Conservation (phyloP, 2,888 invertebrate species). For the Troides oblongomaculatus region DNA sequence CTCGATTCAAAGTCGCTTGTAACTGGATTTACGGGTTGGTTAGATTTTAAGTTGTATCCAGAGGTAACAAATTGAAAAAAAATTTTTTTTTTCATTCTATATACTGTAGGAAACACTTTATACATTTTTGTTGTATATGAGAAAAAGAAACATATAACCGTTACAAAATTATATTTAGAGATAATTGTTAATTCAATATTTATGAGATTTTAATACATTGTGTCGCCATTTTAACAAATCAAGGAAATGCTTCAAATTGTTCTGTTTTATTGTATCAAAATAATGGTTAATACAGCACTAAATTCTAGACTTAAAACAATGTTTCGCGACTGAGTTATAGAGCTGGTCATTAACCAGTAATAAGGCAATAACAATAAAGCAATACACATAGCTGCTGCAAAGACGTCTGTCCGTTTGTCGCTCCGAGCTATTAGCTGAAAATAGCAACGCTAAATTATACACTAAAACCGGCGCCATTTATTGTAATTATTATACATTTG, state of each 20-base stretch:
- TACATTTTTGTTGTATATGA: too few relatives aligned
- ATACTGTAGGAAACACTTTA: neutral
- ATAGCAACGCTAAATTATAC: conserved; percentile 5
- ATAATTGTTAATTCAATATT: too few relatives aligned
- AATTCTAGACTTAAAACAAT: conserved; percentile 23
- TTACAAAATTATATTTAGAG: too few relatives aligned
- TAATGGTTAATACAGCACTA: conserved; percentile 15
- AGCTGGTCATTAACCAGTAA: conserved; percentile 43
- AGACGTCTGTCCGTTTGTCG: conserved; percentile 25
- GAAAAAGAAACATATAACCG: too few relatives aligned
- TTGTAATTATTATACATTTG: conserved; percentile 1
- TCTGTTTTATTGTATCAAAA: conserved; percentile 14
- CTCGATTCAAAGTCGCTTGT: conserved; percentile 26
- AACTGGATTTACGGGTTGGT: conserved; percentile 24
- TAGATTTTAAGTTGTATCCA: neutral
- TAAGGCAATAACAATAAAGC: conserved; percentile 44
- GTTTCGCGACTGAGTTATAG: conserved; percentile 22
- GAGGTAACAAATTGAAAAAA: neutral
- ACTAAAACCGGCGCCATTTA: conserved; percentile 7
- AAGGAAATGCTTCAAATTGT: neutral
- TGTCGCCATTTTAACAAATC: neutral
- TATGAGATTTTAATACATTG: too few relatives aligned
- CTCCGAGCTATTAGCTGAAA: conserved; percentile 9
- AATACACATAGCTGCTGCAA: conserved; percentile 27
- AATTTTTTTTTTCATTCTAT: neutral